These are phyloP conservation scores for Adelosebastes latens DNA, from an alignment of 2,797 vertebrate genomes.

Conservation along the genomic window DNA sequence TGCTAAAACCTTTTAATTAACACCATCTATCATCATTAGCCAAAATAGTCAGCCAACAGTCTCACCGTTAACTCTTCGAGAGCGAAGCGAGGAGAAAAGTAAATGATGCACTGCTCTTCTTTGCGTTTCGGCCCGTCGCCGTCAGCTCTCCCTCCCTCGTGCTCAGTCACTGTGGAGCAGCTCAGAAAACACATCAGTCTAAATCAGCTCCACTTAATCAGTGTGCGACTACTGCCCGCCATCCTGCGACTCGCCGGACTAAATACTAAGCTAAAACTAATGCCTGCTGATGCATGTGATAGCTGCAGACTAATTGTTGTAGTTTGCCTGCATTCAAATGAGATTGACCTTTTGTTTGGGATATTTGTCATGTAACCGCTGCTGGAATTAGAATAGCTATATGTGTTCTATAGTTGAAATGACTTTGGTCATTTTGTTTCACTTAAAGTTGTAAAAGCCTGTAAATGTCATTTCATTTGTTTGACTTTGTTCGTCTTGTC, in stretches of 20 bases:
- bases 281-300: constrained; percentile 65
- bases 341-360: constrained; percentile 57
- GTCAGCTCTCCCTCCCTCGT: constrained; percentile 35
- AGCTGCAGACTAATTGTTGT: constrained; percentile 62
- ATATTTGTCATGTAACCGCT: constrained; percentile 51
- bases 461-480: background rate
- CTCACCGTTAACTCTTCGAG: constrained; percentile 80
- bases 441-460: background rate
- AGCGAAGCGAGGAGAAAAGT: constrained; percentile 65
- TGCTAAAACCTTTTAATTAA: constrained; percentile 86
- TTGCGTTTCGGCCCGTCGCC: constrained; percentile 34
- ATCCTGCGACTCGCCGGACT: constrained; percentile 39
- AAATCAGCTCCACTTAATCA: constrained; percentile 69
- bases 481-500: background rate
- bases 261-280: constrained; percentile 61
- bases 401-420: constrained; percentile 11
- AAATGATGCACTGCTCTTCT: constrained; percentile 67
- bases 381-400: constrained; percentile 29
- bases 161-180: constrained; percentile 61
- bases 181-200: constrained; percentile 75
- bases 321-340: constrained; percentile 53
- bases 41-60: constrained; percentile 76
- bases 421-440: constrained; percentile 17
- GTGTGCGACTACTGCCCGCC: constrained; percentile 48
- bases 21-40: constrained; percentile 87